Evolutionary conservation across 2,888 invertebrate genomes (phyloP), one percentile per base, ranked within the genome.

Genomic region (Dicranocentrus wangi): DNA sequence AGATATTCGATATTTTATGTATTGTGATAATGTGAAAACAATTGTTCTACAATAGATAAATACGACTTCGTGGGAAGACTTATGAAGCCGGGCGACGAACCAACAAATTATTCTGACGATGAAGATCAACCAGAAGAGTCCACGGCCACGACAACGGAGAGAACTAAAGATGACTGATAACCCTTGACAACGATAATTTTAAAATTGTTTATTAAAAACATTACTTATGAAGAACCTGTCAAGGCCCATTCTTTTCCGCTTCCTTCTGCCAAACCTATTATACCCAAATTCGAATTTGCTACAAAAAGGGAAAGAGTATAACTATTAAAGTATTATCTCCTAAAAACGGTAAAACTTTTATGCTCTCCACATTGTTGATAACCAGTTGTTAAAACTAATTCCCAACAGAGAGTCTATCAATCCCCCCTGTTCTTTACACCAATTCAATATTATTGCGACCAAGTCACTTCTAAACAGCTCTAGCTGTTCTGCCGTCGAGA

Each of bases 41-140:
- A 7, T 65, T 43, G 23, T 32, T 15, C 83, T 83, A 32, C 32
- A 32, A 10, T 91, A 97, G 98, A 98, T 91, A 97, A 95, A 89
- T 98, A 98, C 89, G 94, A 95, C 51, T 92, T 94, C 84, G 95
- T 98, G 43, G 98, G 98, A 17, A 93, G 93, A 87, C 90, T 98
- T 71, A 89, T 98, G 88, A 96, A 94, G 88, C 96, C 96, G 0
- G 97, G 97, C 13, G 97, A 98, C 87, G 93, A 94, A 87, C 94
- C 96, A 0, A 93, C 93, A 81, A 95, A 93, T 88, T 98, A 98
- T 89, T 95, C 96, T 0, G 97, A 97, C 87, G 96, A 96, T 87
- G 96, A 97, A 86, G 92, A 88, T 32, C 88, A 88, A 83, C 89
- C 88, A 75, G 89, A 89, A 73, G 90, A 89, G 58, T 23, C 63